phyloP scores from a whole-genome alignment of 1,140 invertebrate species.

The Trichonephila clavata region DNA sequence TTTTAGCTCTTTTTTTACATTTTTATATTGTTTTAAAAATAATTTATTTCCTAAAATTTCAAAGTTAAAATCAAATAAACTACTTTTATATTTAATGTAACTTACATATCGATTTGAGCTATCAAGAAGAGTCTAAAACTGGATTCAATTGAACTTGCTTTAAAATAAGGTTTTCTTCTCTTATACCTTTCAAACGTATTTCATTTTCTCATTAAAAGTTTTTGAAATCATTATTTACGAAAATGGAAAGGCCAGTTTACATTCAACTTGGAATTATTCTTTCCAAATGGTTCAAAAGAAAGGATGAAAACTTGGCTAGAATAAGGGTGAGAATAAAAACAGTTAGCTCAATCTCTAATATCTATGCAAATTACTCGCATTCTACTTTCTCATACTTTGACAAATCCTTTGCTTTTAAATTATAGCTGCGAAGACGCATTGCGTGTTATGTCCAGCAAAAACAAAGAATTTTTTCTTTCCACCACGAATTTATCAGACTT shows the following conservation, averaged over 20 bases:
- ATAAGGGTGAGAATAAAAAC: slow-evolving; percentile 17
- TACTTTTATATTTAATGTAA: too few relatives aligned
- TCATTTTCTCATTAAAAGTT: slow-evolving; percentile 45
- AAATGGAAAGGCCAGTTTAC: slow-evolving; percentile 5
- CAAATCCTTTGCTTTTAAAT: slow-evolving; percentile 47
- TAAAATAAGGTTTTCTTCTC: not conserved
- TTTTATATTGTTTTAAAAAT: not conserved
- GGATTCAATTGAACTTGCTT: too few relatives aligned
- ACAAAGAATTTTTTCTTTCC: not conserved
- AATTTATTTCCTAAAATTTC: too few relatives aligned
- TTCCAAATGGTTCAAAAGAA: slow-evolving; percentile 21
- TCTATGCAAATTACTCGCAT: slow-evolving; percentile 70
- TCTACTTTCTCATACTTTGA: slow-evolving; percentile 58
- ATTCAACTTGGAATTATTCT: not conserved
- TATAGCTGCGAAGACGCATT: slow-evolving; percentile 8
- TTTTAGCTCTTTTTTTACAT: not conserved
- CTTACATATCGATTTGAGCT: too few relatives aligned
- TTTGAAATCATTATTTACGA: slow-evolving; percentile 39
- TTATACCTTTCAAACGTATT: not conserved
- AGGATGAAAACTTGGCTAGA: slow-evolving; percentile 9
- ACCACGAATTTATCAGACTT: slow-evolving; percentile 45
- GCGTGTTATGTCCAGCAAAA: slow-evolving; percentile 9
- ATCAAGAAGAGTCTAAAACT: too few relatives aligned
- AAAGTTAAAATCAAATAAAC: too few relatives aligned
- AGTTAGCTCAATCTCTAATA: slow-evolving; percentile 51